Evolutionary conservation across 2,888 invertebrate species (phyloP).

Genomic region (Baccha elongata): DNA sequence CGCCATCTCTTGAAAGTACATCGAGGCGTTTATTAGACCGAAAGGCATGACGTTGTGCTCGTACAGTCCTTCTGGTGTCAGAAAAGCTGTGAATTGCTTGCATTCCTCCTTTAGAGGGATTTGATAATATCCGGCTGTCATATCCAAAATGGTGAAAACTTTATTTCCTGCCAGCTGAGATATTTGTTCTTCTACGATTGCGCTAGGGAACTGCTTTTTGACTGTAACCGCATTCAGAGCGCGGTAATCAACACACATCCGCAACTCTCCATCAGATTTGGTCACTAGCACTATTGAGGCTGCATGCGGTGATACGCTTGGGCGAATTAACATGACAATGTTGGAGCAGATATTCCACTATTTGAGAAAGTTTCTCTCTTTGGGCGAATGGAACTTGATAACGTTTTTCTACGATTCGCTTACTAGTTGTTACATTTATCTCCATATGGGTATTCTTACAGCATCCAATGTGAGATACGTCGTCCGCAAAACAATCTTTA

Average conservation of each 20-base stretch:
- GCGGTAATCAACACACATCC: slow-evolving; percentile 68
- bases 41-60: slow-evolving; percentile 72
- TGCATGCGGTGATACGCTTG: slow-evolving; percentile 37
- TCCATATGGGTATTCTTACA: slow-evolving; percentile 34
- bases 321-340: slow-evolving; percentile 33
- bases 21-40: slow-evolving; percentile 69
- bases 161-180: slow-evolving; percentile 65
- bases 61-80: slow-evolving; percentile 65
- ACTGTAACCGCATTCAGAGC: slow-evolving; percentile 57
- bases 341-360: slow-evolving; percentile 21
- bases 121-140: no score
- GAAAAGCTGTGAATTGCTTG: slow-evolving; percentile 69
- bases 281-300: slow-evolving; percentile 68
- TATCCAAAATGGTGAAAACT: slow-evolving; percentile 77
- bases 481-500: slow-evolving; percentile 28
- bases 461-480: slow-evolving; percentile 20
- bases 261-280: slow-evolving; percentile 67
- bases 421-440: slow-evolving; percentile 20
- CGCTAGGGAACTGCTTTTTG: slow-evolving; percentile 66
- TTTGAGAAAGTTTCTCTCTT: slow-evolving; percentile 14
- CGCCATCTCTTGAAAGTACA: slow-evolving; percentile 74
- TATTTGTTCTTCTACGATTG: slow-evolving; percentile 68
- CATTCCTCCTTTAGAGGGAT: no score
- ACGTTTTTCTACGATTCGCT: slow-evolving; percentile 24
- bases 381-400: slow-evolving; percentile 40